phyloP scores from a whole-genome alignment of 1,140 invertebrate species.

The Cecropterus lyciades region DNA sequence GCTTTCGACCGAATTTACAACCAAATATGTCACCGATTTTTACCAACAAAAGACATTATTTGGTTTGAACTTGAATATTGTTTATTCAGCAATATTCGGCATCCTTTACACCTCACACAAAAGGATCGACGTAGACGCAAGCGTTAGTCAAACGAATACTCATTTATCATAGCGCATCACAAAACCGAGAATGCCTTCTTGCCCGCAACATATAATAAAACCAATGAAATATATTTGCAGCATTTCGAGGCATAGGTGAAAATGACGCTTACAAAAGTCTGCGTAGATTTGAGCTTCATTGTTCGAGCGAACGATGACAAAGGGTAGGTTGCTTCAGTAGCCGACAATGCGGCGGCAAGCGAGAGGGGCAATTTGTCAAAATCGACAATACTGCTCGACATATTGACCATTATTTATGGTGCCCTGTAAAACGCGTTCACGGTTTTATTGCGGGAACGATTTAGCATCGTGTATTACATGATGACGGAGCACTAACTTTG shows the following conservation, averaged over 20 bases:
- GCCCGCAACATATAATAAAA: slow-evolving; percentile 64
- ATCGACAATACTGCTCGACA: slow-evolving; percentile 77
- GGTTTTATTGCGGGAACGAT: slow-evolving; percentile 78
- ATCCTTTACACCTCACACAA: slow-evolving; percentile 8
- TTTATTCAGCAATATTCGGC: slow-evolving; percentile 35
- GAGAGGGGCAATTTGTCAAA: slow-evolving; percentile 80
- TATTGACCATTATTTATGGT: slow-evolving; percentile 83
- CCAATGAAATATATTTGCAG: slow-evolving; percentile 51
- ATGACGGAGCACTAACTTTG: slow-evolving; percentile 64
- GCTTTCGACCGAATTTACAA: too few relatives aligned
- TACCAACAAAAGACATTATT: slow-evolving; percentile 30
- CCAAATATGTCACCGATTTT: too few relatives aligned
- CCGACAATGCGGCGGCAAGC: slow-evolving; percentile 75
- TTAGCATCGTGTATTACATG: slow-evolving; percentile 75
- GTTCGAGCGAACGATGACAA: slow-evolving; percentile 66
- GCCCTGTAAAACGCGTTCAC: slow-evolving; percentile 67
- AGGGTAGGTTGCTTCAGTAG: slow-evolving; percentile 67
- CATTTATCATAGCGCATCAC: slow-evolving; percentile 71
- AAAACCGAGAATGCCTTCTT: slow-evolving; percentile 54
- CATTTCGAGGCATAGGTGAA: slow-evolving; percentile 66
- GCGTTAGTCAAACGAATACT: slow-evolving; percentile 51
- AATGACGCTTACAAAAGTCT: slow-evolving; percentile 76
- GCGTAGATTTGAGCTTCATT: slow-evolving; percentile 59
- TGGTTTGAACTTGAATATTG: slow-evolving; percentile 42
- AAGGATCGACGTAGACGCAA: slow-evolving; percentile 10